These are phyloP conservation scores for Cephus sareptanus DNA, from an alignment of 2,888 invertebrate species.

Conservation along the genomic window DNA sequence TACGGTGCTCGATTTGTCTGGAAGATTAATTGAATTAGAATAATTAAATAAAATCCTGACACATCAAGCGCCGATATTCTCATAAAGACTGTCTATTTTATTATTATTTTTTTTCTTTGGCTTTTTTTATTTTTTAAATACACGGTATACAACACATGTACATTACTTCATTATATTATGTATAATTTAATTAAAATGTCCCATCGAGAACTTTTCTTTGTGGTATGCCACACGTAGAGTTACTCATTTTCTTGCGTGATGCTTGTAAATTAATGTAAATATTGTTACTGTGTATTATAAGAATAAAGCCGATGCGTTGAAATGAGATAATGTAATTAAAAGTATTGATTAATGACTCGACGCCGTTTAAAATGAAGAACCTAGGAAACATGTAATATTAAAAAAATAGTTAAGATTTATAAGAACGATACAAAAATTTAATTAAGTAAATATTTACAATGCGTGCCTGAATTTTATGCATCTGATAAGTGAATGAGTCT, in stretches of 20 bases:
- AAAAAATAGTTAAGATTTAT: too few relatives aligned
- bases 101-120: neutral
- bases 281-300: conserved; percentile 1
- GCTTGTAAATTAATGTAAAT: conserved; percentile 35
- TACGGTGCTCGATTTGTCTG: neutral
- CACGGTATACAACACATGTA: neutral
- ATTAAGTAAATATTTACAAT: neutral
- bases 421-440: neutral
- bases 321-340: neutral
- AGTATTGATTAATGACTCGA: neutral
- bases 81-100: neutral
- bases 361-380: too few relatives aligned
- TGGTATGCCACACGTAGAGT: neutral
- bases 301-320: neutral
- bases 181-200: neutral
- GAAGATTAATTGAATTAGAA: neutral
- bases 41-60: neutral
- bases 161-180: neutral
- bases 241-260: conserved; percentile 10
- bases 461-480: neutral
- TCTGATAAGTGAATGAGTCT: neutral
- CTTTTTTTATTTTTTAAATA: neutral
- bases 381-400: too few relatives aligned
- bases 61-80: neutral
- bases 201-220: neutral